phyloP scores from a whole-genome alignment of 1,140 invertebrate genomes.

The Epicauta chinensis region DNA sequence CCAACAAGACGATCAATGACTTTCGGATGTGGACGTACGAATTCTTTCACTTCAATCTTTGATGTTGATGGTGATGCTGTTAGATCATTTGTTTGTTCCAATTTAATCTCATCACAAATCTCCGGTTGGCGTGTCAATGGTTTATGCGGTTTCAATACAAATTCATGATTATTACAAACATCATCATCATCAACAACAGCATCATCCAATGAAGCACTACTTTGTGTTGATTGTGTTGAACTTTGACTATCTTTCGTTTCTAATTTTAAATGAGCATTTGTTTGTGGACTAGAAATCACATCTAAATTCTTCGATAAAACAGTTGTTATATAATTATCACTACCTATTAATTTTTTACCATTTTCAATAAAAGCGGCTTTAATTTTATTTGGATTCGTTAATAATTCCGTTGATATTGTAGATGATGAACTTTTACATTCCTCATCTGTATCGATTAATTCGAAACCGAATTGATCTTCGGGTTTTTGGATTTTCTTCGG shows the following conservation, averaged over 20 bases:
- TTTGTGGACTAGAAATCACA: slow-evolving; percentile 41
- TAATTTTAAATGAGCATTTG: slow-evolving; percentile 32
- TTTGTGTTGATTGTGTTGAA: slow-evolving; percentile 32
- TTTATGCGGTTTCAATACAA: slow-evolving; percentile 49
- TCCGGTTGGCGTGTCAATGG: slow-evolving; percentile 49
- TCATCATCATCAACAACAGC: slow-evolving; percentile 19
- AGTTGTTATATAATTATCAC: slow-evolving; percentile 61
- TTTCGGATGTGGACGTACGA: slow-evolving; percentile 48
- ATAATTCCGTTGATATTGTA: slow-evolving; percentile 31
- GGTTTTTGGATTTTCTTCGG: slow-evolving; percentile 52
- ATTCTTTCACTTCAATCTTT: slow-evolving; percentile 15
- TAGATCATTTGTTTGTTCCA: slow-evolving; percentile 13
- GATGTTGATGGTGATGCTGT: slow-evolving; percentile 22
- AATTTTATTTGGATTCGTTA: slow-evolving; percentile 45
- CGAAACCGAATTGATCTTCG: slow-evolving; percentile 70
- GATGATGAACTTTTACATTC: slow-evolving; percentile 20
- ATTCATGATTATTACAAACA: slow-evolving; percentile 20
- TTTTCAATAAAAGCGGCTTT: slow-evolving; percentile 47
- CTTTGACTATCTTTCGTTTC: slow-evolving; percentile 37
- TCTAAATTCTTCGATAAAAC: slow-evolving; percentile 48
- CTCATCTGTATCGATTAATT: slow-evolving; percentile 72
- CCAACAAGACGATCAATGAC: slow-evolving; percentile 51
- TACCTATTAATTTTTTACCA: slow-evolving; percentile 56
- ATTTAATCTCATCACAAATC: slow-evolving; percentile 4
- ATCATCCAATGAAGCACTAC: slow-evolving; percentile 27